Conservation (phyloP, 2,888 invertebrate species). For the Didymodactylos carnosus region DNA sequence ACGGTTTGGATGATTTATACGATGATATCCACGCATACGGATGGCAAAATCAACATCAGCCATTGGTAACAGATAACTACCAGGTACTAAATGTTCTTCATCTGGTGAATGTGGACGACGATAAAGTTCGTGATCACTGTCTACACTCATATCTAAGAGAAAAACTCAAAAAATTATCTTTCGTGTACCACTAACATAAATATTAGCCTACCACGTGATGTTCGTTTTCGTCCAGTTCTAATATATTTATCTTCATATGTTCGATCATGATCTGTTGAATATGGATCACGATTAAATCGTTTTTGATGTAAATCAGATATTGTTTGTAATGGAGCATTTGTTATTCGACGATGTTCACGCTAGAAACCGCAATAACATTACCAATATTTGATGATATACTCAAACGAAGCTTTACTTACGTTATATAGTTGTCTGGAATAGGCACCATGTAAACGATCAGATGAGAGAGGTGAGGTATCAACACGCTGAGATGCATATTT, state of each 20-base stretch:
- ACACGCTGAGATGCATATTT: constrained; percentile 8
- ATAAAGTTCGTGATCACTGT: background rate
- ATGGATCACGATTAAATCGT: background rate
- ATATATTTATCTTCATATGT: background rate
- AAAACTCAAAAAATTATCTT: background rate
- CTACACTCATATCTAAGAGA: background rate
- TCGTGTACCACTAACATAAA: background rate
- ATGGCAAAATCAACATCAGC: constrained; percentile 81
- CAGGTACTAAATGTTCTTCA: constrained; percentile 9
- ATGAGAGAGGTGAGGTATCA: background rate
- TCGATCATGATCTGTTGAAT: background rate
- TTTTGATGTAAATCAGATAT: background rate
- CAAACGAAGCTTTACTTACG: no score
- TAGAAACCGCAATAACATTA: no score
- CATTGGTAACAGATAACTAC: constrained; percentile 59
- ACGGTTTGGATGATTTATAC: constrained; percentile 2
- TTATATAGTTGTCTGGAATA: background rate
- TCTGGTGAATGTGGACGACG: background rate
- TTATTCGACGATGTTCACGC: background rate
- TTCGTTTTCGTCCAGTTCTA: background rate
- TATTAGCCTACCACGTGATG: background rate
- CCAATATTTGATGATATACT: no score
- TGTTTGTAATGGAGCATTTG: background rate
- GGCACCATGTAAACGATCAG: background rate
- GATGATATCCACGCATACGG: constrained; percentile 23